These are phyloP conservation scores for Mayetiola destructor DNA, from an alignment of 2,888 invertebrate species.

Conservation along the genomic window DNA sequence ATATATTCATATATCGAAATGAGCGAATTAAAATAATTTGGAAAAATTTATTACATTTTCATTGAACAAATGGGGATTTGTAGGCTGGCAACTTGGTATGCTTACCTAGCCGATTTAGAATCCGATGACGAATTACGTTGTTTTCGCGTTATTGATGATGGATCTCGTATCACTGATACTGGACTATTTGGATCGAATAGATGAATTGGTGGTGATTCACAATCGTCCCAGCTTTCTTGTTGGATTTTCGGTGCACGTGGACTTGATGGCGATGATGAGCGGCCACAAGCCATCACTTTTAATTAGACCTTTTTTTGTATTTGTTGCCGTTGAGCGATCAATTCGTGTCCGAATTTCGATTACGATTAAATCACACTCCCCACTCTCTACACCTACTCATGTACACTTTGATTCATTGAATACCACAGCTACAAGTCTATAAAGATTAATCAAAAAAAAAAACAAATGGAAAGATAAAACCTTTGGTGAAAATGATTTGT, in stretches of 20 bases:
- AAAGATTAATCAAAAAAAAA: no score
- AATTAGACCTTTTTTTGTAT: no score
- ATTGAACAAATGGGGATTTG: background rate
- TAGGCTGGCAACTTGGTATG: conserved; percentile 1
- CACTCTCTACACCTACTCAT: no score
- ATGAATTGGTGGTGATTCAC: conserved; percentile 20
- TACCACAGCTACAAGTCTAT: no score
- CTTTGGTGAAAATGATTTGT: no score
- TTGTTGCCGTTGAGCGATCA: no score
- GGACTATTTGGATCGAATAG: conserved; percentile 19
- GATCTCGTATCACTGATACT: conserved; percentile 16
- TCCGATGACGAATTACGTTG: conserved; percentile 16
- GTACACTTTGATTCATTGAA: no score
- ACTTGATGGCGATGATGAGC: conserved; percentile 22
- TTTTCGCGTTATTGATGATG: conserved; percentile 15
- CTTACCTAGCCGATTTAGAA: conserved; percentile 29
- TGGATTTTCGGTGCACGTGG: conserved; percentile 24
- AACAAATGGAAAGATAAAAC: no score
- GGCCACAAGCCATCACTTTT: conserved; percentile 16
- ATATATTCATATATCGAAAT: no score
- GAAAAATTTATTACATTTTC: background rate
- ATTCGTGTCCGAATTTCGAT: no score
- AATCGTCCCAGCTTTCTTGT: conserved; percentile 23
- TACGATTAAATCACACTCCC: no score
- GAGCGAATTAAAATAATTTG: background rate